A percentile compares a stretch with the other conserved stretches of the same genome.
These are phyloP conservation scores for Entosphenus tridentatus DNA, from an alignment of 2,113 vertebrate species.

Conservation along the genomic window DNA sequence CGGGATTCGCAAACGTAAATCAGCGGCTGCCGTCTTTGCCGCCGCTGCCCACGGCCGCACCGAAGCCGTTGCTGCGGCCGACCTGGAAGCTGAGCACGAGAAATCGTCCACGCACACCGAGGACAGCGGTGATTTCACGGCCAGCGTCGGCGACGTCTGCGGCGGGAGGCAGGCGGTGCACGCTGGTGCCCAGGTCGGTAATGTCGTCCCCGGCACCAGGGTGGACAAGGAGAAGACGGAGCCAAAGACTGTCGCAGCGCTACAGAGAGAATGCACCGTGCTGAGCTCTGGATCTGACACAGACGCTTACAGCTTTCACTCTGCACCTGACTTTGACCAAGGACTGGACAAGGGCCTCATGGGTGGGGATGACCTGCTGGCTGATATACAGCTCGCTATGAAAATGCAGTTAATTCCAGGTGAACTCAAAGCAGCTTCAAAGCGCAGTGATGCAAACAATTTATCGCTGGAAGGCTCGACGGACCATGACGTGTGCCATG, in stretches of 20 bases:
- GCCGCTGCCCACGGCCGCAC: no score
- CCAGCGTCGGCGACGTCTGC: not conserved
- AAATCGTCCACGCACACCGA: no score
- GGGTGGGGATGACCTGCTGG: not conserved
- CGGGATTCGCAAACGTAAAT: not conserved
- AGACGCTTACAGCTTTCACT: not conserved
- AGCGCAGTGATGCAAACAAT: slow-evolving; percentile 2
- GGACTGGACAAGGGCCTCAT: not conserved
- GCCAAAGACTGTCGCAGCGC: not conserved
- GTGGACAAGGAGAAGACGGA: not conserved
- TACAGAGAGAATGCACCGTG: not conserved
- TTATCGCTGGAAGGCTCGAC: not conserved
- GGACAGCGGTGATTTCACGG: not conserved
- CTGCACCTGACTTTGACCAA: not conserved
- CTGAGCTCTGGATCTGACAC: not conserved
- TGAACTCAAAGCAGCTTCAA: not conserved
- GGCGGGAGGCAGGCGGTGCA: not conserved
- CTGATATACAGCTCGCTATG: not conserved
- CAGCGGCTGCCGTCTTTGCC: no score
- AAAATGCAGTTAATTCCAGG: not conserved
- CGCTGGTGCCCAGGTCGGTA: not conserved
- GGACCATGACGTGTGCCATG: not conserved
- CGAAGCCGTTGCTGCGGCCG: no score
- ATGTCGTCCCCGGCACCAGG: not conserved
- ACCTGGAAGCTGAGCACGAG: no score